Evolutionary conservation across 2,888 invertebrate genomes (phyloP), one percentile per base, ranked within the genome.

Genomic region (Agrilus cyanescens): DNA sequence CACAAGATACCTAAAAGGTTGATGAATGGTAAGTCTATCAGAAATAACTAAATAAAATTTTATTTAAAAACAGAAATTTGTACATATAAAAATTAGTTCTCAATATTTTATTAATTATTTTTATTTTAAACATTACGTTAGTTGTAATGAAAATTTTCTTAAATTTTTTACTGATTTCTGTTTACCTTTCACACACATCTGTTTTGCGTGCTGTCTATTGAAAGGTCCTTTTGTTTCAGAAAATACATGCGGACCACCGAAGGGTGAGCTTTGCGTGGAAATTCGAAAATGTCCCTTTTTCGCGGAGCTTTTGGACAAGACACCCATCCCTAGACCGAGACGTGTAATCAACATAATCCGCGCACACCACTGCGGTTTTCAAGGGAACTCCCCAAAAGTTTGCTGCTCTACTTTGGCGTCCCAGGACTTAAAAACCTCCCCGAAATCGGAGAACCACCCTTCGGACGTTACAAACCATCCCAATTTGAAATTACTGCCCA

Each of bases 311-410:
- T 51, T 63, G 32, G 50, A 58, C 35, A 51, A 45, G 18, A 53
- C 53, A 3, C 46, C 54, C 1, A 56, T 55, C 20, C 62, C 63
- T 3, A 50, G 60, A 38, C 56, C 63, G 5, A 47, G 51, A 38
- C 46, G 52, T 16, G 56, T 62, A 15, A 53, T 60, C 14, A 49
- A 48, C 36, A 47, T 53, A 8, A 58, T 63, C 10, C 45, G 53
- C 15, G 50, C 54, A 4, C 18, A 55, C 20, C 61, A 62, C 12
- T 75, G 75, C 49, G 73, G 72, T 15, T 70, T 62, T 46, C 58
- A 61, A 13, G 64, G 63, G 2, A 55, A 55, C 29, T 51, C 46
- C 18, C 72, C 75, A 1, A 68, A 74, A 67, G 71, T 81, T 34
- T 78, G 78, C 57, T 79, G 79, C 31, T 41, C 41, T 8, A 14